These are phyloP conservation scores for Pteruthius melanotis DNA, from an alignment of 2,113 vertebrate species.

Conservation along the genomic window DNA sequence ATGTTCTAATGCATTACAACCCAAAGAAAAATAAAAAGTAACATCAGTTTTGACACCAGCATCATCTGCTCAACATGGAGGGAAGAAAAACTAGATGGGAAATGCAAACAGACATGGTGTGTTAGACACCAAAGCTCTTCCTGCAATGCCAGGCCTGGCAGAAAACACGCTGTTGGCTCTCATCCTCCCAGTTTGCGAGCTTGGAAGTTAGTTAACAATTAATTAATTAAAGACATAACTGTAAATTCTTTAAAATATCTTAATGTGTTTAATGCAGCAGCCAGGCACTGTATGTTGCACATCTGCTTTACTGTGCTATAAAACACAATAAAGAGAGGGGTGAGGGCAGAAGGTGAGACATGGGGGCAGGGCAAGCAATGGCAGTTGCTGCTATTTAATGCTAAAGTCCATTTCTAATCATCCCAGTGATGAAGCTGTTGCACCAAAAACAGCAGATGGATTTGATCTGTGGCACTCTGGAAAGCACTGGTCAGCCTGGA, in stretches of 20 bases:
- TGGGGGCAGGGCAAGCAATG: not conserved
- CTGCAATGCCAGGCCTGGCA: not conserved
- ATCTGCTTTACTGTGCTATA: not conserved
- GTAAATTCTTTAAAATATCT: not conserved
- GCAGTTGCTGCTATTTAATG: not conserved
- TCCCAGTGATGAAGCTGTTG: not conserved
- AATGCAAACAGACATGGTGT: not conserved
- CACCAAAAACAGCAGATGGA: not conserved
- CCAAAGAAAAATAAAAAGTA: not conserved
- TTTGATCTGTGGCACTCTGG: not conserved
- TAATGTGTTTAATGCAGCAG: not conserved
- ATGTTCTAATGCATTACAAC: fast-evolving
- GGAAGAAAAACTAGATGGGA: not conserved
- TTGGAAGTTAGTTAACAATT: not conserved
- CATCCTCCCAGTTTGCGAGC: not conserved
- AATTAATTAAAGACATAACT: not conserved
- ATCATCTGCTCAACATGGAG: not conserved
- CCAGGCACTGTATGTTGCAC: not conserved
- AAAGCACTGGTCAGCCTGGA: not conserved
- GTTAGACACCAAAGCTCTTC: not conserved
- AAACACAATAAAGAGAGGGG: not conserved
- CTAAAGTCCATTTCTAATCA: not conserved
- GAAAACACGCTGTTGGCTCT: not conserved
- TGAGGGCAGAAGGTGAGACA: not conserved
- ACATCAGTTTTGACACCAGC: not conserved